phyloP scores from a whole-genome alignment of 2,797 vertebrate genomes.

The Gymnopithys bicolor region DNA sequence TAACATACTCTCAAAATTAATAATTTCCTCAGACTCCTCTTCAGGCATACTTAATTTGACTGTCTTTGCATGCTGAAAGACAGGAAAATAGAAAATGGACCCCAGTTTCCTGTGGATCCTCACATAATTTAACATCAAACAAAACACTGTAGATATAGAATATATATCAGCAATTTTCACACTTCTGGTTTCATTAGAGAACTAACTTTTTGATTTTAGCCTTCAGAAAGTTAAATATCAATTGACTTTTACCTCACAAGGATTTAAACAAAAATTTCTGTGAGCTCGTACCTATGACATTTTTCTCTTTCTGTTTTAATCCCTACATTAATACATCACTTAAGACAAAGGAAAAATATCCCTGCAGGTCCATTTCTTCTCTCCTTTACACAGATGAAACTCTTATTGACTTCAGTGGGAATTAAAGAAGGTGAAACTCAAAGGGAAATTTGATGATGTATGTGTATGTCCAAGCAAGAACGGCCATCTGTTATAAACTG shows the following conservation, averaged over 20 bases:
- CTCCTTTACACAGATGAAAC: constrained; percentile 19
- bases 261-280: not conserved
- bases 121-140: not conserved
- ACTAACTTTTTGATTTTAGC: not conserved
- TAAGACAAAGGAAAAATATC: constrained; percentile 28
- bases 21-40: not conserved
- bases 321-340: not conserved
- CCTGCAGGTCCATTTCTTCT: not conserved
- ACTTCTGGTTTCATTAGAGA: not conserved
- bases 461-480: constrained; percentile 34
- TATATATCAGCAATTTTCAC: not conserved
- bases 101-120: not conserved
- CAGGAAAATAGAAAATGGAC: not conserved
- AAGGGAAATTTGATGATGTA: constrained; percentile 56
- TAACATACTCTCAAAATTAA: not conserved
- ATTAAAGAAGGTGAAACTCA: constrained; percentile 31
- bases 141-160: not conserved
- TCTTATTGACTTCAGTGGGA: constrained; percentile 24
- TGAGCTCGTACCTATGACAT: not conserved
- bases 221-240: not conserved
- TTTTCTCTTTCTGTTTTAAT: constrained; percentile 8
- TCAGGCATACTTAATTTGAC: not conserved
- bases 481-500: constrained; percentile 18
- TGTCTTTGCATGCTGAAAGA: not conserved
- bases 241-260: not conserved